Conservation (phyloP, 2,888 invertebrate species). For the Anoncus sp. region DNA sequence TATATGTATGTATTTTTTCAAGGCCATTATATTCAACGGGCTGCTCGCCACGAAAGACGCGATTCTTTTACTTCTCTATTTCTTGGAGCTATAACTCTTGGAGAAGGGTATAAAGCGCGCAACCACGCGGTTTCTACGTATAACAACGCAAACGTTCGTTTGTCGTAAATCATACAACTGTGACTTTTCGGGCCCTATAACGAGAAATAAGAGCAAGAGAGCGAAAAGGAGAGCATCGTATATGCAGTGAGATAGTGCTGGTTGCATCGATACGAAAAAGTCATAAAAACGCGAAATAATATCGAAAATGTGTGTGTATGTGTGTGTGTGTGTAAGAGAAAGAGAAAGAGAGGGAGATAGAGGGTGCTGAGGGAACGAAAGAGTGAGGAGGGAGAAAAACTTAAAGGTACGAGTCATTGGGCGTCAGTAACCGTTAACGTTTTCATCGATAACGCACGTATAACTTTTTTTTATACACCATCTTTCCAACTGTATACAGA, state of each 20-base stretch:
- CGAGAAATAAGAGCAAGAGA: slow-evolving; percentile 36
- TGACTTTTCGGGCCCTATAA: slow-evolving; percentile 60
- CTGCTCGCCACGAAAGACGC: slow-evolving; percentile 39
- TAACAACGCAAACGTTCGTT: slow-evolving; percentile 58
- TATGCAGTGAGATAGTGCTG: slow-evolving; percentile 7
- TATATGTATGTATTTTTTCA: neutral
- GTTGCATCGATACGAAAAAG: slow-evolving; percentile 59
- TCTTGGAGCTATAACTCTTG: slow-evolving; percentile 47
- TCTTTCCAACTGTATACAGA: neutral
- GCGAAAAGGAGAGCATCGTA: slow-evolving; percentile 8
- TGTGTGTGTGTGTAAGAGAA: slow-evolving; percentile 5
- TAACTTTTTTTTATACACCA: slow-evolving; percentile 7
- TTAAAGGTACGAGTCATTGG: slow-evolving; percentile 25
- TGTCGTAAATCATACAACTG: slow-evolving; percentile 61
- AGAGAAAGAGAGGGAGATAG: slow-evolving; percentile 13
- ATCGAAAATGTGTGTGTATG: neutral
- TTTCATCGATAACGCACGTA: slow-evolving; percentile 55
- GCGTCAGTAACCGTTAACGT: slow-evolving; percentile 52
- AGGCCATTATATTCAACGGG: slow-evolving; percentile 55
- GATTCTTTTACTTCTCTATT: slow-evolving; percentile 51
- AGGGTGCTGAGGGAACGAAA: too few relatives aligned
- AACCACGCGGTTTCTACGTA: slow-evolving; percentile 7
- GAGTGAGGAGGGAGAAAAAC: too few relatives aligned
- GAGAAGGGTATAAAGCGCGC: slow-evolving; percentile 16
- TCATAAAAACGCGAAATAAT: slow-evolving; percentile 52